phyloP scores from a whole-genome alignment of 2,888 invertebrate species.

The Harpalus rufipes region DNA sequence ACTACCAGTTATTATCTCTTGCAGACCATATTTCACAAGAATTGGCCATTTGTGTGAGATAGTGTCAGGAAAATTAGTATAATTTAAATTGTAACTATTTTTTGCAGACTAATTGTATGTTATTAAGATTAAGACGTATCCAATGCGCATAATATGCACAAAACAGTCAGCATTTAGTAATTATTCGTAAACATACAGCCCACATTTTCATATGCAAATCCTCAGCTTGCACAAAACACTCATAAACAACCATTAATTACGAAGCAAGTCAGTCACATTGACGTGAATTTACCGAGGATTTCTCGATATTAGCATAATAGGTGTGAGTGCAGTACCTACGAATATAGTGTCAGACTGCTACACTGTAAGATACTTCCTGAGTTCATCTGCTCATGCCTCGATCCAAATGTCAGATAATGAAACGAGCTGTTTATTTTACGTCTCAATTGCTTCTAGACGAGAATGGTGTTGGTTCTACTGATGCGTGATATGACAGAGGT shows the following conservation, averaged over 20 bases:
- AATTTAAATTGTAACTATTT: neutral
- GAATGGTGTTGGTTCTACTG: constrained; percentile 13
- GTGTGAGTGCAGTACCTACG: constrained; percentile 8
- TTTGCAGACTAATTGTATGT: neutral
- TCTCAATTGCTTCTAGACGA: constrained; percentile 58
- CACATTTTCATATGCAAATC: constrained; percentile 44
- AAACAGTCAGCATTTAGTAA: too few species aligned
- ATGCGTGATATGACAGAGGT: constrained; percentile 6
- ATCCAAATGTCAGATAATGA: constrained; percentile 66
- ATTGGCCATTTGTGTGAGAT: too few species aligned
- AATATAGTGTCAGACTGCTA: constrained; percentile 11
- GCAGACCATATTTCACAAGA: too few species aligned
- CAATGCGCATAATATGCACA: neutral
- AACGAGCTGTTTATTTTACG: constrained; percentile 65
- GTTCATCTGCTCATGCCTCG: constrained; percentile 44
- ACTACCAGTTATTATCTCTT: too few species aligned
- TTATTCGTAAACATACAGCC: neutral
- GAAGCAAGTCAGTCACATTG: constrained; percentile 52
- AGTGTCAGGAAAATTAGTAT: neutral
- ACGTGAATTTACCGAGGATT: constrained; percentile 42
- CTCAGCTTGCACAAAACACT: constrained; percentile 38
- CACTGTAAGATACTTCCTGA: constrained; percentile 40
- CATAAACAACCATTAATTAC: constrained; percentile 52
- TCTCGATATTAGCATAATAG: constrained; percentile 57
- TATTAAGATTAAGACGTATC: neutral